Base-by-base conservation (phyloP, 2,888 invertebrate genomes). In the Bruchidius siliquastri region DNA sequence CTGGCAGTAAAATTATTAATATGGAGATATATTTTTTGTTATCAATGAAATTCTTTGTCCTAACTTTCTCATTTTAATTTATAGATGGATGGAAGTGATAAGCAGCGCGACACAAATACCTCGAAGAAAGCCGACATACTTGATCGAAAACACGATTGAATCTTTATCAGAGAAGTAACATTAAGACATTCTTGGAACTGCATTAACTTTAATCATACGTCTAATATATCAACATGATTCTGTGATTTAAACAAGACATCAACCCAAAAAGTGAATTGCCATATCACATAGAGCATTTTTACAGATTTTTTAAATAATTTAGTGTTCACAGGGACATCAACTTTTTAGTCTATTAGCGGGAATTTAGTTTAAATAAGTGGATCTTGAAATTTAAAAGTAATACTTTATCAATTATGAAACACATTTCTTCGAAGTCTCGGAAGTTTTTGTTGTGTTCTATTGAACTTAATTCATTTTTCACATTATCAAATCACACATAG, bases 51-150 rank as follows among this genome's bases (percentile, higher is more conserved):
- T n/a, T n/a, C n/a, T n/a, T n/a, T n/a, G n/a, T n/a, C n/a, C n/a
- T n/a, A 22, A 22, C 20, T 49, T 13, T 49, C 18, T 30, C 8
- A 8, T 49, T 49, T 49, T 49, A 18, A 21, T 32, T 80, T 81
- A 77, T 71, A 85, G 87, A 76, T 87, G 87, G 87, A 83, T 85
- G 80, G 85, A 86, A 78, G 85, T 85, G 21, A 92, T 97, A 74
- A 92, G 92, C 81, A 95, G 94, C 82, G 95, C 96, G 68, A 96
- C 92, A 20, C 86, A 86, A 74, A 77, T 79, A 72, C 21, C 22
- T 21, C 4, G 18, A 68, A 68, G 22, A 68, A 68, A 21, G 20
- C 68, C 22, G 2, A 21, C 22, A 20, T 68, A 68, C 21, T 49
- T 49, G 49, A 68, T 21, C 20, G 68, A 68, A 68, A 68, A 68